Conservation (phyloP, 2,888 invertebrate species). For the Lutraria lutraria region DNA sequence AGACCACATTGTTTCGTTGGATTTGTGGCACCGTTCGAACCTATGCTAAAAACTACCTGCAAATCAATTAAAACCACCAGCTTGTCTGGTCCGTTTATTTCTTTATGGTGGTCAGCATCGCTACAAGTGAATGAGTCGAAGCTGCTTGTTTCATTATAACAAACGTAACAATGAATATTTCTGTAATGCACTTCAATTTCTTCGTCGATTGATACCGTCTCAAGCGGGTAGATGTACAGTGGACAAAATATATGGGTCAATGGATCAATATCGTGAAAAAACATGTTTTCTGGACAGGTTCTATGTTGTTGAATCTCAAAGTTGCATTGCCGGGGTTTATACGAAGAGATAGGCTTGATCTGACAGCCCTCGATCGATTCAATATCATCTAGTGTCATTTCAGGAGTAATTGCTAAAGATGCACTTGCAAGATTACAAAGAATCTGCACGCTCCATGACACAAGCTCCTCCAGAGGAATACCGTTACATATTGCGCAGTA, state of each 20-base stretch:
- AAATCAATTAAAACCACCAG: constrained; percentile 24
- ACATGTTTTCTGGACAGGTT: not conserved
- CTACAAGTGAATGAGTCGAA: not conserved
- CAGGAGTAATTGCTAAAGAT: not conserved
- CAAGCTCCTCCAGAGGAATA: not conserved
- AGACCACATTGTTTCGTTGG: constrained; percentile 16
- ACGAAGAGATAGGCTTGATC: not conserved
- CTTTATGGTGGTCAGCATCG: not conserved
- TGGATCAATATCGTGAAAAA: not conserved
- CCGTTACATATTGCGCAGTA: constrained; percentile 34
- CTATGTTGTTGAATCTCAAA: no score
- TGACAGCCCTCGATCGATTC: not conserved
- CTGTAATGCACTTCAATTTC: not conserved
- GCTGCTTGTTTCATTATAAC: not conserved
- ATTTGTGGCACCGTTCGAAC: not conserved
- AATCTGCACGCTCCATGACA: constrained; percentile 5
- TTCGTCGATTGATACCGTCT: not conserved
- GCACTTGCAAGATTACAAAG: not conserved
- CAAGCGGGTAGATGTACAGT: constrained; percentile 25
- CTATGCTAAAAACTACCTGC: constrained; percentile 43
- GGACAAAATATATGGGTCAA: not conserved
- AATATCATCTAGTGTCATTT: constrained; percentile 29
- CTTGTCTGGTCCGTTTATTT: not conserved
- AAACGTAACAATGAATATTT: constrained; percentile 41
- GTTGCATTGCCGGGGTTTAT: not conserved